phyloP scores from a whole-genome alignment of 2,797 vertebrate genomes.

The Cirrhinus molitorella region DNA sequence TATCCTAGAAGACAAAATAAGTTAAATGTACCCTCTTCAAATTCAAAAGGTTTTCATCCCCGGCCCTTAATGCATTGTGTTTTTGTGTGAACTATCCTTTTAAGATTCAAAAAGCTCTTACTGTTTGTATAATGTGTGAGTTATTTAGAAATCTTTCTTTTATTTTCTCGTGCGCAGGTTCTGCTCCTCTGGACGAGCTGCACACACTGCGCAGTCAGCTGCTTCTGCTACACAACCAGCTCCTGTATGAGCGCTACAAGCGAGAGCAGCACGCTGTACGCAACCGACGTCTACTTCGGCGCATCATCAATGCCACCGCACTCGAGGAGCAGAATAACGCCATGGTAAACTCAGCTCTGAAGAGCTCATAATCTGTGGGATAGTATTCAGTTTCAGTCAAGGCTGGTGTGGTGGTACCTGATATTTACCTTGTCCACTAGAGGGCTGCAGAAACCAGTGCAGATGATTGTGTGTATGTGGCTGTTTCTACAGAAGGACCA shows the following conservation, averaged over 20 bases:
- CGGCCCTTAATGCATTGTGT: no score
- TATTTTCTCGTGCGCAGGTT: slow-evolving; percentile 76
- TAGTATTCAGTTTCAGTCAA: neutral
- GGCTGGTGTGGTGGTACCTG: neutral
- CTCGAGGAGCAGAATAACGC: slow-evolving; percentile 97
- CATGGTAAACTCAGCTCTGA: slow-evolving; percentile 83
- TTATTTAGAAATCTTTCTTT: neutral
- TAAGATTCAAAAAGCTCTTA: neutral
- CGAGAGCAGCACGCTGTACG: slow-evolving; percentile 96
- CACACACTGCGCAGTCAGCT: slow-evolving; percentile 93
- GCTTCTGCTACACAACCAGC: slow-evolving; percentile 94
- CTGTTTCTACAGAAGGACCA: slow-evolving; percentile 88
- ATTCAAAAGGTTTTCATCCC: no score
- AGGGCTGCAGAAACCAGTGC: neutral
- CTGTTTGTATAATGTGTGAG: neutral
- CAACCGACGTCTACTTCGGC: slow-evolving; percentile 93
- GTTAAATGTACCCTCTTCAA: no score
- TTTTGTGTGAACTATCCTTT: no score
- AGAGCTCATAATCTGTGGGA: neutral
- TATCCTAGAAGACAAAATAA: no score
- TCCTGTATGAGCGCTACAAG: slow-evolving; percentile 96
- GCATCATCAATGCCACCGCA: slow-evolving; percentile 92
- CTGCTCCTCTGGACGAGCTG: slow-evolving; percentile 92
- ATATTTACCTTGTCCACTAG: slow-evolving; percentile 1
- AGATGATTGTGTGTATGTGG: slow-evolving; percentile 5